Conservation (phyloP, 2,888 invertebrate genomes). For the Nemapogon koenigi region DNA sequence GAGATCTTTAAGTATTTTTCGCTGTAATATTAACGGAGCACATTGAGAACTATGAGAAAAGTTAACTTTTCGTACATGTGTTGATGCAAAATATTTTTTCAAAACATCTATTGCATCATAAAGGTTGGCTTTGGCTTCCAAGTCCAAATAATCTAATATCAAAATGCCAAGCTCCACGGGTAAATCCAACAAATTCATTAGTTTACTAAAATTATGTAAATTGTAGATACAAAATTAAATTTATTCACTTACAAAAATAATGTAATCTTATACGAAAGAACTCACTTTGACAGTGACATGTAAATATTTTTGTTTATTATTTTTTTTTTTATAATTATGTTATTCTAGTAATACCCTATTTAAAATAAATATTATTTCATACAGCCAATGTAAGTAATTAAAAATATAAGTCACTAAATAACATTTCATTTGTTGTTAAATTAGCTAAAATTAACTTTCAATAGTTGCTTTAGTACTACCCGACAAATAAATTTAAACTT, state of each 20-base stretch:
- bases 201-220: not conserved
- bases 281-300: not conserved
- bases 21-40: conserved; percentile 20
- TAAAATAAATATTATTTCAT: too few relatives aligned
- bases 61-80: conserved; percentile 20
- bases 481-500: too few relatives aligned
- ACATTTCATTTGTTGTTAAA: too few relatives aligned
- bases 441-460: too few relatives aligned
- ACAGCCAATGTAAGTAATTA: too few relatives aligned
- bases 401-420: too few relatives aligned
- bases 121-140: conserved; percentile 21
- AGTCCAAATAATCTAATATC: conserved; percentile 21
- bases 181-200: conserved; percentile 20
- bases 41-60: conserved; percentile 23
- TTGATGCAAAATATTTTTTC: conserved; percentile 23
- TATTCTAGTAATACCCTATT: not conserved
- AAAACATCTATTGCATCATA: conserved; percentile 21
- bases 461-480: too few relatives aligned
- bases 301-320: not conserved
- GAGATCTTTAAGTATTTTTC: conserved; percentile 21
- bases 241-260: too few relatives aligned
- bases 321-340: not conserved
- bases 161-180: conserved; percentile 22
- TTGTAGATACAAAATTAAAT: not conserved
- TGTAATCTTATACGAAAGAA: not conserved